Base-by-base conservation (phyloP, 2,888 invertebrate species). In the Exephanes ischioxanthus region DNA sequence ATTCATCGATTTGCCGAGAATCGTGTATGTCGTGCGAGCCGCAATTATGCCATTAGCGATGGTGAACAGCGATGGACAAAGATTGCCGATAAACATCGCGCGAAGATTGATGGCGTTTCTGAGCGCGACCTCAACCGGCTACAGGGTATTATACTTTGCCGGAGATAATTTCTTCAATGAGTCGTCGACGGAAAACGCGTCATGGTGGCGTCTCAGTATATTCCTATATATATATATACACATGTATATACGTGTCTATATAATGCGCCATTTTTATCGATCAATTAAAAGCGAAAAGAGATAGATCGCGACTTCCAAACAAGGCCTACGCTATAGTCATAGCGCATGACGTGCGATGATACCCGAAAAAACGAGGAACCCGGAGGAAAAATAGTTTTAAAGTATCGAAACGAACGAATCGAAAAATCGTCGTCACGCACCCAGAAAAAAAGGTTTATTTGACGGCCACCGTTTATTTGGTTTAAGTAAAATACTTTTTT, bases 31-130 rank as follows among this genome's bases (percentile, higher is more conserved):
- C 26, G 68, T 77, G 53, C 68, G 48, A 16, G 70, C 53, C 77
- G 14, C 45, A 67, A 78, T 81, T 78, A 78, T 81, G 76, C 78
- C 70, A 85, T 85, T 82, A 85, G 72, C 37, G 78, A 67, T 48
- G 16, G 37, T 6, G 61, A 71, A 16, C 41, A 37, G 33, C 51
- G 68, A 55, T 63, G 58, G 71, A 82, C 45, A 82, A 71, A 37
- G 78, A 76, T 79, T 30, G 67, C 41, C 51, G 75, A 82, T 75
- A 71, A 85, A 81, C 67, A 71, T 48, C 80, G 68, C 3, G 51
- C 41, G 45, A 71, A 84, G 76, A 85, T 79, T 82, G 70, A 79
- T 68, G 70, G 37, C 70, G 30, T 71, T 58, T 68, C 26, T 45
- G 78, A 82, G 26, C 16, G 75, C 51, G 81, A 63, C n/a, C 68